Base-by-base conservation (phyloP, 2,113 vertebrate species). In the Oryzias melastigma region DNA sequence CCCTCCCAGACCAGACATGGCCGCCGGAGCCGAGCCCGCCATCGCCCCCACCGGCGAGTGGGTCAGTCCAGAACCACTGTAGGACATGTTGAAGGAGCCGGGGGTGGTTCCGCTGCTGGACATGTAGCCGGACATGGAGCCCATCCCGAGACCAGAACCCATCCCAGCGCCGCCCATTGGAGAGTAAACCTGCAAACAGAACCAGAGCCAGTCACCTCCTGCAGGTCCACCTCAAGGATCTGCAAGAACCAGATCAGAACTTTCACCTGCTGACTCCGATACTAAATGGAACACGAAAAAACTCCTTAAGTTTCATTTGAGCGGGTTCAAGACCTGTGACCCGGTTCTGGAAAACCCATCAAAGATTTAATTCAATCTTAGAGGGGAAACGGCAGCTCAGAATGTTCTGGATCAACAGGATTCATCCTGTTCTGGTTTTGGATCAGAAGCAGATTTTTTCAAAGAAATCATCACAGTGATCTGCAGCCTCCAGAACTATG, bases 71-170 rank as follows among this genome's bases (percentile, higher is more conserved):
- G 94, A 88, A 78, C 96, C 94, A n/a, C 71, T 93, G 56, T 99
- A 99, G n/a, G 96, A 95, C 96, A 98, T 95, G 84, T 98, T 98
- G 87, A 98, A 98, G 67, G 95, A 98, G 24, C 94, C 87, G 4
- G 95, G 90, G 1, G 95, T 93, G 82, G 93, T 91, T 2, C 78
- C 81, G 1, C 67, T 58, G 65, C 67, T 47, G 1, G 82, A 50
- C 97, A 99, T 97, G 88, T 98, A 98, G 77, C 93, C 91, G 50
- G 95, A 95, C 95, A 98, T 96, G 74, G 91, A 93, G 73, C 94
- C 94, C 95, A 98, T 96, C 67, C 81, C 75, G 81, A 92, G 82
- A 89, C 91, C 91, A 93, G 87, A 57, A 91, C 90, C 96, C 95
- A 98, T 96, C 80, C 95, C 94, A 85, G 91, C 90, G 57, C 93